Evolutionary conservation across 2,113 vertebrate genomes (phyloP).

Genomic region (Acrocephalus kingi): DNA sequence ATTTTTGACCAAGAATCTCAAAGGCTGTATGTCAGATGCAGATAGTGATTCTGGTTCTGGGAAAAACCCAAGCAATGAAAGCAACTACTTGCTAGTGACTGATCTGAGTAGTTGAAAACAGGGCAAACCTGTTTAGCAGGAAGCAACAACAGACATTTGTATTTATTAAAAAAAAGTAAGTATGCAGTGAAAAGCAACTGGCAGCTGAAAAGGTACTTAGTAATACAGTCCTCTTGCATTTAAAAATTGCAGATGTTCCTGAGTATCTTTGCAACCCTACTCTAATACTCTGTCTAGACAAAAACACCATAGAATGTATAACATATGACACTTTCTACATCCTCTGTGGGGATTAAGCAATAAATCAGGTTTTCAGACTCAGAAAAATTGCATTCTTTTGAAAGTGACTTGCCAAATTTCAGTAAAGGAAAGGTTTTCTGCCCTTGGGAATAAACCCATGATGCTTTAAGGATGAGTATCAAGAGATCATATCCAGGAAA

Average conservation of each 20-base stretch:
- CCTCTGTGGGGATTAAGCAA: conserved; percentile 41
- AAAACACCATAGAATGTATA: conserved; percentile 43
- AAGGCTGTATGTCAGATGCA: neutral
- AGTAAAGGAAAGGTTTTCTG: neutral
- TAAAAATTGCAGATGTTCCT: conserved; percentile 47
- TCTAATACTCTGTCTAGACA: conserved; percentile 73
- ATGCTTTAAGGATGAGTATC: neutral
- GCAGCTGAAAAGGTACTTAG: conserved; percentile 44
- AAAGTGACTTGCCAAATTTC: conserved; percentile 43
- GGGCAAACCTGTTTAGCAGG: neutral
- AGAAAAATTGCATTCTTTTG: conserved; percentile 28
- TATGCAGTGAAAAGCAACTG: neutral
- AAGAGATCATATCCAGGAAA: neutral
- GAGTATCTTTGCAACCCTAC: conserved; percentile 25
- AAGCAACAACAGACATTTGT: neutral
- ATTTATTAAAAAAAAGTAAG: neutral
- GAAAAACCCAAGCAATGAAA: neutral
- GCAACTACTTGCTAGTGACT: neutral
- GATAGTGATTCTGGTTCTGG: neutral
- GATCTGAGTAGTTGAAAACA: neutral
- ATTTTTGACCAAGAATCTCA: neutral
- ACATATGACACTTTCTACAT: conserved; percentile 39
- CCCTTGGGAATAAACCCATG: neutral
- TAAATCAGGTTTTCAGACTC: conserved; percentile 58
- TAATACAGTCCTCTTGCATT: neutral